phyloP scores from a whole-genome alignment of 2,113 vertebrate genomes.

The Nothocercus nigrocapillus region DNA sequence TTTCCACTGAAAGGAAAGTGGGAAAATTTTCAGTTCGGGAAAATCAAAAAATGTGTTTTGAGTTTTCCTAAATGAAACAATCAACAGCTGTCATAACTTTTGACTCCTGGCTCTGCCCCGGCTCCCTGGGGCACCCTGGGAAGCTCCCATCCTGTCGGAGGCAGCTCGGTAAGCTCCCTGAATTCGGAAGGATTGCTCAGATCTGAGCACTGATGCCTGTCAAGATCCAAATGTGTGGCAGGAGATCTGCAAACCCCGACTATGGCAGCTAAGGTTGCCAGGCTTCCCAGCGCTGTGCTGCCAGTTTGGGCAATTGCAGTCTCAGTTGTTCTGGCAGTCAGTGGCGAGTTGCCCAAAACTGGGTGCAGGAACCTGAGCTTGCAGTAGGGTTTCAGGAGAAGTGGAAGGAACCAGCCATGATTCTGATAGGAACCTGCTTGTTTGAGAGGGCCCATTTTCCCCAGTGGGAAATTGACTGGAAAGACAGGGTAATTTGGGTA shows the following conservation, averaged over 20 bases:
- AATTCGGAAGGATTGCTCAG: not conserved
- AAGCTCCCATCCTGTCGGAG: not conserved
- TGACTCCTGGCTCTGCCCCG: not conserved
- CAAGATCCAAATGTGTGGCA: not conserved
- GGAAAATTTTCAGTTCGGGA: not conserved
- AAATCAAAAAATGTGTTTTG: not conserved
- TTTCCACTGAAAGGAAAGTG: slow-evolving; percentile 13
- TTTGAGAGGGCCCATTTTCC: not conserved
- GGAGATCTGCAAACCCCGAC: not conserved
- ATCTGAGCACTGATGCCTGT: not conserved
- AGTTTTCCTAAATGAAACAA: not conserved
- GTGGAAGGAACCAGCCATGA: not conserved
- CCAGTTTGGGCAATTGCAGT: not conserved
- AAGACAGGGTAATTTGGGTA: not conserved
- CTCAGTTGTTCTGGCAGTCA: not conserved
- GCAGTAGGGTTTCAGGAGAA: not conserved
- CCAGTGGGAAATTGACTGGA: not conserved
- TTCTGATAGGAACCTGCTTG: not conserved
- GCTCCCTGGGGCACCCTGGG: not conserved
- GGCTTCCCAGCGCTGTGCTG: not conserved
- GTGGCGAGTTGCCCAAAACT: not conserved
- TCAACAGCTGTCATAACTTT: not conserved
- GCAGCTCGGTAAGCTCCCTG: not conserved
- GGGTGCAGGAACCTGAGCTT: not conserved
- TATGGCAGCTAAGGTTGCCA: not conserved